Base-by-base conservation (phyloP, 2,113 vertebrate species). In the Otolemur garnettii region DNA sequence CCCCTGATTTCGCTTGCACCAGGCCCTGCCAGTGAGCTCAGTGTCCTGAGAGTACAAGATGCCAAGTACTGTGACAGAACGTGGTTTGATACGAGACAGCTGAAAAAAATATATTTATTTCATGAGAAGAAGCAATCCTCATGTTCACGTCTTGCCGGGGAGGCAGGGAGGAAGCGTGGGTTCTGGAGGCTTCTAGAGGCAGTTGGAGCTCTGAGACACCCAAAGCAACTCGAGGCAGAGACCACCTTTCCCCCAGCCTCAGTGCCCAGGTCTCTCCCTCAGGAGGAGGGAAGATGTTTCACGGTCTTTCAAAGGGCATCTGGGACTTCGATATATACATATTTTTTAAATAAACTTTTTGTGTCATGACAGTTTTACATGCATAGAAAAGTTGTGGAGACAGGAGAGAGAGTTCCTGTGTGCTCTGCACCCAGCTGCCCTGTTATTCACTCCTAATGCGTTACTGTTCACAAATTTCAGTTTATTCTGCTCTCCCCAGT, bases 71-170 rank as follows among this genome's bases (percentile, higher is more conserved):
- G 8, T 60, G 33, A 26, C 42, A n/a, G 72, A 60, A 78, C 26
- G 33, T 60, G 35, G 15, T 57, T 50, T 53, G 69, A 50, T 30
- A 81, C 10, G 4, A 57, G 19, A 94, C 4, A 64, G 22, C 4
- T 35, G 22, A 28, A 50, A 55, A 33, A 35, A 42, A 69, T 11
- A 1, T 28, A 12, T 66, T 66, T 38, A 64, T 45, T 53, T 88
- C 26, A 55, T 10, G 72, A 26, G 78, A 78, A 57, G 21, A 42
- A 42, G 53, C 10, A 60, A 45, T 1, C 11, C 26, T 74, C 12
- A 1, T 0, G 2, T n/a, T 24, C 21, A 14, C 1, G 0, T 72
- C 80, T 18, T 53, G 15, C 26, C 30, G 15, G 45, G 45, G 8
- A 50, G 45, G 45, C 8, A 26, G 60, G 71, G 45, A 57, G 19